Conservation (phyloP, 2,888 invertebrate genomes). For the Ptychoptera contaminata region DNA sequence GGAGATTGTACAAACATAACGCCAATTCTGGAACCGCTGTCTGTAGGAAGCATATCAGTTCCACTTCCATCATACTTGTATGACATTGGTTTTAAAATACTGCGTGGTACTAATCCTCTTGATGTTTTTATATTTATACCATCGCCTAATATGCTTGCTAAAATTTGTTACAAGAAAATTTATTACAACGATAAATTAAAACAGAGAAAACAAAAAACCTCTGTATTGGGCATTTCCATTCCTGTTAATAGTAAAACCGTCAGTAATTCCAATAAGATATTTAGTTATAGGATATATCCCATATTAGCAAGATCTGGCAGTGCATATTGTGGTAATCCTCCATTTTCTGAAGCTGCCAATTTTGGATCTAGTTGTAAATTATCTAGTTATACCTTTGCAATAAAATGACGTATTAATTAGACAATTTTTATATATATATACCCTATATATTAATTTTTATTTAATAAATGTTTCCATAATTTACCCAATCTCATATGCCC, state of each 20-base stretch:
- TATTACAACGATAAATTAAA: too few species aligned
- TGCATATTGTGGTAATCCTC: constrained; percentile 71
- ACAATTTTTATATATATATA: neutral
- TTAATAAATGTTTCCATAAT: too few species aligned
- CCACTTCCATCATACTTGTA: constrained; percentile 35
- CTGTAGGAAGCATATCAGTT: constrained; percentile 64
- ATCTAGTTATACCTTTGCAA: constrained; percentile 48
- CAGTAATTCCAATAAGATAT: constrained; percentile 17
- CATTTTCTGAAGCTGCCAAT: constrained; percentile 44
- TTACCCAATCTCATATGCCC: constrained; percentile 50
- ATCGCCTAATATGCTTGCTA: constrained; percentile 26
- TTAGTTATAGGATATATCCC: constrained; percentile 89
- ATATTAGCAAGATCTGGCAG: constrained; percentile 78
- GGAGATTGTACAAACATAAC: constrained; percentile 71
- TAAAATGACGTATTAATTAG: too few species aligned
- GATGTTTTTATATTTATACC: constrained; percentile 53
- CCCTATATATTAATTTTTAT: neutral
- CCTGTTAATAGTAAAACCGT: too few species aligned
- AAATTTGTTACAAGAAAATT: neutral
- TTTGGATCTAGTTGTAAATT: constrained; percentile 75
- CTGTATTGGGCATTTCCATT: too few species aligned
- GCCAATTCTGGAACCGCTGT: constrained; percentile 53
- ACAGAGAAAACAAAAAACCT: too few species aligned
- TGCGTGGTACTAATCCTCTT: constrained; percentile 50
- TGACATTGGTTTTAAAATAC: constrained; percentile 51